phyloP scores from a whole-genome alignment of 1,140 invertebrate species.

The Lethocerus indicus region DNA sequence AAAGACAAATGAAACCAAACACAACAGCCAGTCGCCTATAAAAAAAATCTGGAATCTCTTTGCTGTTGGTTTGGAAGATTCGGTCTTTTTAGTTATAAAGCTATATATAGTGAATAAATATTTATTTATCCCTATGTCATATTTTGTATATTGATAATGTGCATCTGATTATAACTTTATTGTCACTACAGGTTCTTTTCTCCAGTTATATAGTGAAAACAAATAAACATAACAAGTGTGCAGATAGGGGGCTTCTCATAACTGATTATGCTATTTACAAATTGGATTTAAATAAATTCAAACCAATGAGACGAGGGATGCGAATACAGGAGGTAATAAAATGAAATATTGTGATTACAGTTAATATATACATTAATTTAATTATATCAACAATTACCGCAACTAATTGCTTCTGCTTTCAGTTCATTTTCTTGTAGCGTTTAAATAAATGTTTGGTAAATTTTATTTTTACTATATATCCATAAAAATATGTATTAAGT shows the following conservation, averaged over 20 bases:
- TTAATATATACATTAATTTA: neutral
- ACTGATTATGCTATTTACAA: slow-evolving; percentile 83
- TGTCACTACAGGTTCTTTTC: slow-evolving; percentile 29
- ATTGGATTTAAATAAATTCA: slow-evolving; percentile 73
- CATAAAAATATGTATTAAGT: neutral
- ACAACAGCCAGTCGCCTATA: too few relatives aligned
- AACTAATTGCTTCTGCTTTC: neutral
- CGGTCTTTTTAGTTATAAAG: neutral
- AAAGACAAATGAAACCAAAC: too few relatives aligned
- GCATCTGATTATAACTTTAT: neutral
- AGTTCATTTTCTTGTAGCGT: neutral
- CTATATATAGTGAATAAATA: too few relatives aligned
- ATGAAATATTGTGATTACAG: neutral
- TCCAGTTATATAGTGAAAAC: slow-evolving; percentile 37
- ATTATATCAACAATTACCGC: neutral
- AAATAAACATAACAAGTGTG: slow-evolving; percentile 68
- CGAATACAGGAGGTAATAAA: slow-evolving; percentile 53
- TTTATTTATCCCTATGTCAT: too few relatives aligned
- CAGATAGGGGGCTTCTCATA: slow-evolving; percentile 72
- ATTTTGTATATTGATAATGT: too few relatives aligned
- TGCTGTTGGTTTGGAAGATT: too few relatives aligned
- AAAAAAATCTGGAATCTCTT: too few relatives aligned
- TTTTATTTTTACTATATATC: neutral
- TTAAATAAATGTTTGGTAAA: neutral
- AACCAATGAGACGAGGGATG: slow-evolving; percentile 67